Evolutionary conservation across 2,797 vertebrate genomes (phyloP).

Genomic region (Microctenopoma stevenorrisi): DNA sequence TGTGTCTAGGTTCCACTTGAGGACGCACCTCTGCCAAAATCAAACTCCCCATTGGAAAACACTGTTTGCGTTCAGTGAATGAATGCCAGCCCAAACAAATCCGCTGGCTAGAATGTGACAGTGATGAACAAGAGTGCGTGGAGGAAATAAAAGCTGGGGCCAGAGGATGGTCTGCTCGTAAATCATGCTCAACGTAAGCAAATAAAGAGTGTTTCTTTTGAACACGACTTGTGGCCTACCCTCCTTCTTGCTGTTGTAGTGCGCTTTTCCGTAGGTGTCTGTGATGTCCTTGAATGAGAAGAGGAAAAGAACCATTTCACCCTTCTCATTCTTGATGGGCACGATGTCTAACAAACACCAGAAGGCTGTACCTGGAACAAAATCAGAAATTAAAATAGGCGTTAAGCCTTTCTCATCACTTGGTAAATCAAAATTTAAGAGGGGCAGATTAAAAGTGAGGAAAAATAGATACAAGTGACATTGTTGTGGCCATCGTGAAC

Average conservation of each 20-base stretch:
- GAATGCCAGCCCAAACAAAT: conserved; percentile 41
- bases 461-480: no score
- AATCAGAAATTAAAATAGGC: conserved; percentile 28
- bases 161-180: conserved; percentile 41
- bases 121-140: conserved; percentile 61
- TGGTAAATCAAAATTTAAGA: no score
- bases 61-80: conserved; percentile 48
- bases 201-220: conserved; percentile 31
- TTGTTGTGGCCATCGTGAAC: no score
- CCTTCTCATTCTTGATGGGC: conserved; percentile 98
- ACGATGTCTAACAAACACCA: conserved; percentile 96
- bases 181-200: conserved; percentile 58
- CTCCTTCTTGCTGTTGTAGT: conserved; percentile 82
- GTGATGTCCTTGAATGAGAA: conserved; percentile 98
- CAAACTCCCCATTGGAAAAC: conserved; percentile 52
- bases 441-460: no score
- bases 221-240: conserved; percentile 73
- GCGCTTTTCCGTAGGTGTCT: conserved; percentile 83
- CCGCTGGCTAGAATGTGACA: conserved; percentile 59
- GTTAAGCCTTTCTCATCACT: no score
- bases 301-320: conserved; percentile 96
- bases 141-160: conserved; percentile 56
- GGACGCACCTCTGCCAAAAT: conserved; percentile 33
- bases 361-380: conserved; percentile 86
- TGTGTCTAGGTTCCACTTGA: conserved; percentile 58